Conservation (phyloP, 2,888 invertebrate genomes). For the Sphaeridia pumilis region DNA sequence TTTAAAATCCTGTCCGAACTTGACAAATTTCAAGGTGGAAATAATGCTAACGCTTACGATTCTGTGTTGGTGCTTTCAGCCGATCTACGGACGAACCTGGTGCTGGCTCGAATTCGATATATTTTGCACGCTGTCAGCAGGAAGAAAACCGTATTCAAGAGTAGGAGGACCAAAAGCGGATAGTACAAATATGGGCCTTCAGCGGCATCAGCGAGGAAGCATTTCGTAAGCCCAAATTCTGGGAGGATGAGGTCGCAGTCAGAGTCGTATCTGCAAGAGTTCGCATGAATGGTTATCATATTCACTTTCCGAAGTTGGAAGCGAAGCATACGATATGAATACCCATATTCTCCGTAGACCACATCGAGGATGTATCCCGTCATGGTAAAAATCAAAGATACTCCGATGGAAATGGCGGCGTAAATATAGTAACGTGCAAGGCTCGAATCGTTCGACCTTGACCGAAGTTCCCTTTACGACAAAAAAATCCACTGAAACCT, state of each 20-base stretch:
- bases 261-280: background rate
- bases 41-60: background rate
- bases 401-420: background rate
- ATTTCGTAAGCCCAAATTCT: conserved; percentile 3
- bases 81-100: background rate
- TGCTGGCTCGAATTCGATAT: background rate
- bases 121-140: background rate
- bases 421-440: background rate
- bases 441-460: too few relatives aligned
- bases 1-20: background rate
- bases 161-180: background rate
- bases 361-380: background rate
- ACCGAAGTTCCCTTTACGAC: too few relatives aligned
- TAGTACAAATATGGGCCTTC: conserved; percentile 8
- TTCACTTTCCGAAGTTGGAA: too few relatives aligned
- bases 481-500: too few relatives aligned
- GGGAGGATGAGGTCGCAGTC: conserved; percentile 9
- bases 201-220: conserved; percentile 1
- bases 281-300: too few relatives aligned
- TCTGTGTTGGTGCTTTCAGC: background rate
- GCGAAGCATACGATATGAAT: too few relatives aligned
- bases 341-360: background rate
- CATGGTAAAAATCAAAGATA: background rate
- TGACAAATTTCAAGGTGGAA: background rate
- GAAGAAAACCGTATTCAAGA: conserved; percentile 7